Percentiles rank a stretch among this genome's conserved stretches.
Evolutionary conservation across 2,113 vertebrate species (phyloP).

Genomic region (Saccopteryx bilineata): DNA sequence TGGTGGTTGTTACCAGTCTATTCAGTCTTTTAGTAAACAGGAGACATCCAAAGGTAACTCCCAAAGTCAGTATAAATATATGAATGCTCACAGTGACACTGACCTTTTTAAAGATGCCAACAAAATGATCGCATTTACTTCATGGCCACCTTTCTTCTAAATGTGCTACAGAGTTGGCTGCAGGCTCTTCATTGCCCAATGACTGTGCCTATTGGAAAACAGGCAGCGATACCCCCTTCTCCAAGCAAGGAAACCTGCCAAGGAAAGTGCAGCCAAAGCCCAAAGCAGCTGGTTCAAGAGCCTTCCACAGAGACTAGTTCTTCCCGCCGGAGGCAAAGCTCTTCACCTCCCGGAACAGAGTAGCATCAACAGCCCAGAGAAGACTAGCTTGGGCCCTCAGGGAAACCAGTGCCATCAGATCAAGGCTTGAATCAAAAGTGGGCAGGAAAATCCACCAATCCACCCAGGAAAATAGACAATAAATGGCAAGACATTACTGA

Average conservation of each 20-base stretch:
- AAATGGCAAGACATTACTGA: background rate
- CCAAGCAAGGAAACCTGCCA: background rate
- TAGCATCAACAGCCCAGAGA: background rate
- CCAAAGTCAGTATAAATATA: slow-evolving; percentile 16
- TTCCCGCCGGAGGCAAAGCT: background rate
- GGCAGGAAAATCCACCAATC: background rate
- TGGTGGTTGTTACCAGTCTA: background rate
- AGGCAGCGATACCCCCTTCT: background rate
- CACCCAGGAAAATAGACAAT: background rate
- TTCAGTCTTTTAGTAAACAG: background rate
- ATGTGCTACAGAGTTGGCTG: background rate
- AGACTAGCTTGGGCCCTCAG: background rate
- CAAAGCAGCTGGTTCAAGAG: background rate
- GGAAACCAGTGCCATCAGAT: background rate
- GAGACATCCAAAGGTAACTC: background rate
- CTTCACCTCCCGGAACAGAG: background rate
- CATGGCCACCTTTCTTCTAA: slow-evolving; percentile 6
- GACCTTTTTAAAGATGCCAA: background rate
- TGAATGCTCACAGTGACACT: background rate
- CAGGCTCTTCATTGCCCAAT: background rate
- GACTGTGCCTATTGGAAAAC: background rate
- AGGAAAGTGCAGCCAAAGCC: background rate
- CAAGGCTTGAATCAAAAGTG: background rate
- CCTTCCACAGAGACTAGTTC: background rate
- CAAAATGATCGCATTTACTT: background rate